Percentiles rank a stretch among this genome's conserved stretches.
Evolutionary conservation across 2,888 invertebrate genomes (phyloP).

Genomic region (Parnassius orleans): DNA sequence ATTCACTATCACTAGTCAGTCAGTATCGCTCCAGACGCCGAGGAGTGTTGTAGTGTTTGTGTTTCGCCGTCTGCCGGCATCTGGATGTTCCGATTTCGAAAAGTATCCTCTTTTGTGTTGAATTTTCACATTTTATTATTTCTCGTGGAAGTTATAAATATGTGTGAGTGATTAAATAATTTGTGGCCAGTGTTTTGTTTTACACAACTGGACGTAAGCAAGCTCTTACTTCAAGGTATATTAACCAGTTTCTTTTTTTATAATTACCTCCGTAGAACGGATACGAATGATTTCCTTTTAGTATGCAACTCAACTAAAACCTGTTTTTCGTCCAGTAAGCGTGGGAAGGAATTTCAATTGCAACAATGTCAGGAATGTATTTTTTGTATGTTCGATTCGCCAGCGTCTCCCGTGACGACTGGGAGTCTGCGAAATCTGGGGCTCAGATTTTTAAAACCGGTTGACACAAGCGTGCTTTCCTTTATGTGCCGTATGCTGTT

Average conservation of each 20-base stretch:
- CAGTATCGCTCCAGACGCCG: conserved; percentile 52
- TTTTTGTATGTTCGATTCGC: conserved; percentile 18
- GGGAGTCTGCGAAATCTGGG: conserved; percentile 17
- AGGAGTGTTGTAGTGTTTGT: conserved; percentile 35
- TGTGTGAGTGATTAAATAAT: conserved; percentile 50
- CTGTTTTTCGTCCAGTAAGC: conserved; percentile 71
- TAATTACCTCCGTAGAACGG: conserved; percentile 54
- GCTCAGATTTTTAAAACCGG: conserved; percentile 11
- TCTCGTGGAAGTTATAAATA: conserved; percentile 62
- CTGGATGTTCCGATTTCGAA: conserved; percentile 50
- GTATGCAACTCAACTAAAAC: conserved; percentile 70
- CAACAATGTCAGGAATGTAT: conserved; percentile 38
- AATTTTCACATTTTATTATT: conserved; percentile 50
- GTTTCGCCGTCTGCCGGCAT: conserved; percentile 40
- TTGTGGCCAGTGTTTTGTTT: conserved; percentile 40
- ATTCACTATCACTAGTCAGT: conserved; percentile 48
- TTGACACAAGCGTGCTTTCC: conserved; percentile 14
- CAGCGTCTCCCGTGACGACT: conserved; percentile 8
- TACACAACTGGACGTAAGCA: conserved; percentile 32
- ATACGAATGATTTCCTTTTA: conserved; percentile 66
- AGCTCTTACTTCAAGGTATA: conserved; percentile 49
- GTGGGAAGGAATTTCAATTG: conserved; percentile 72
- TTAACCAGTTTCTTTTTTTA: conserved; percentile 43
- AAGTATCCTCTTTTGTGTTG: conserved; percentile 21
- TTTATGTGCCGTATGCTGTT: conserved; percentile 1